Base-by-base conservation (phyloP, 2,797 vertebrate genomes). In the Phrynocephalus forsythii region DNA sequence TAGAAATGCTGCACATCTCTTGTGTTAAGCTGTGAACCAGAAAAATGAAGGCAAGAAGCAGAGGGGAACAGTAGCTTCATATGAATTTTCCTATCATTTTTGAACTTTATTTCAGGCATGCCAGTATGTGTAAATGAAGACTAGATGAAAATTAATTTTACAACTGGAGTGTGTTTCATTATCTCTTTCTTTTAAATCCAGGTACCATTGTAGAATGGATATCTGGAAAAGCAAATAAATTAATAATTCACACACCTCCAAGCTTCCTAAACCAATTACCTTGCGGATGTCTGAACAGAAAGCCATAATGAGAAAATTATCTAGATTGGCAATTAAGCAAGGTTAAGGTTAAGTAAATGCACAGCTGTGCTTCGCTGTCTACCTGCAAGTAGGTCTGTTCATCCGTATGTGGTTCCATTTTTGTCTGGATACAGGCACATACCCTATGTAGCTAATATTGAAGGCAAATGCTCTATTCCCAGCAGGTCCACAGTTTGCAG, bases 231-330 rank as follows among this genome's bases (percentile, higher is more conserved):
- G 79, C 92, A 85, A 90, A 60, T 28, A 84, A 4, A 87, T 11
- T 67, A 86, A 81, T 90, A 60, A 66, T 5, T 33, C 20, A 82
- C n/a, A 67, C n/a, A 67, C 1, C 0, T 26, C 2, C 0, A 90
- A 87, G 83, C 67, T 52, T 82, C 63, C 82, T 89, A 83, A 67
- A 85, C 85, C 84, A 86, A 50, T 63, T 0, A 11, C 4, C 44
- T 90, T 89, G 82, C 60, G 63, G 22, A 87, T 30, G n/a, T 75
- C 26, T 91, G 90, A 88, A 63, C 67, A 1, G 30, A 66, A 56
- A 1, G 48, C 4, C 82, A 63, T 52, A 87, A 91, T 82, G 87
- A 26, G 89, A 84, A 91, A 92, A 89, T 22, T 91, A 2, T 0
- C 82, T 89, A 24, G 26, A 92, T 89, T 82, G 83, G 77, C 78